These are phyloP conservation scores for Sula dactylatra DNA, from an alignment of 2,113 vertebrate species.

Conservation along the genomic window DNA sequence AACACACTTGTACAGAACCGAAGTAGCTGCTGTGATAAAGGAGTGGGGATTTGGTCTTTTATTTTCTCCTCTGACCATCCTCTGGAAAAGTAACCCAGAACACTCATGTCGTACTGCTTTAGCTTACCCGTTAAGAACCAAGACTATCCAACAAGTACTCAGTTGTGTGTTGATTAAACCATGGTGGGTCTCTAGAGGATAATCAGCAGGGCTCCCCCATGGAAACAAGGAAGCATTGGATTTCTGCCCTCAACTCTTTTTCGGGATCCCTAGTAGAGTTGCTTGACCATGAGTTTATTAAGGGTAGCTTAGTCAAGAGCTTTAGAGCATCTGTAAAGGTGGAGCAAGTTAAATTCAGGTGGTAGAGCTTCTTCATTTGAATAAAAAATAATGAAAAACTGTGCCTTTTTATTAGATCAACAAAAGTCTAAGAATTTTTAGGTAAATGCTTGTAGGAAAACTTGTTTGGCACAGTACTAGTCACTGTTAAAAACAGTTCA, in stretches of 20 bases:
- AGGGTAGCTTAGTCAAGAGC: not conserved
- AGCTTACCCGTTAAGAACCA: not conserved
- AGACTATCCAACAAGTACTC: not conserved
- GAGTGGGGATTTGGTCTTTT: not conserved
- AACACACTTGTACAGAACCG: not conserved
- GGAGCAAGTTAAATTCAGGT: not conserved
- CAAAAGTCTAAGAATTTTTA: not conserved
- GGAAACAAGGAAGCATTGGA: not conserved
- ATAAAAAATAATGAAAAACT: not conserved
- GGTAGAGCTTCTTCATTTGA: not conserved
- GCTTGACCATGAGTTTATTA: not conserved
- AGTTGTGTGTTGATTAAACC: not conserved
- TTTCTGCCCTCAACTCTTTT: not conserved
- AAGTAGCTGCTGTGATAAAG: not conserved
- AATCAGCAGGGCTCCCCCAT: not conserved
- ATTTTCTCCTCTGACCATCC: not conserved
- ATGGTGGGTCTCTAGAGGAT: not conserved
- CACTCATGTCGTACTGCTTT: not conserved
- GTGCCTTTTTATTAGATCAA: not conserved
- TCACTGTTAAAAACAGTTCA: slow-evolving; percentile 16
- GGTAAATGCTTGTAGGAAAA: not conserved
- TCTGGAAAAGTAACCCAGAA: not conserved
- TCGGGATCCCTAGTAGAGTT: not conserved
- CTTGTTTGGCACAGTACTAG: not conserved
- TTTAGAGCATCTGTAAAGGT: not conserved